Conservation (phyloP, 2,113 vertebrate species). For the Cryptomyrus ogoouensis region DNA sequence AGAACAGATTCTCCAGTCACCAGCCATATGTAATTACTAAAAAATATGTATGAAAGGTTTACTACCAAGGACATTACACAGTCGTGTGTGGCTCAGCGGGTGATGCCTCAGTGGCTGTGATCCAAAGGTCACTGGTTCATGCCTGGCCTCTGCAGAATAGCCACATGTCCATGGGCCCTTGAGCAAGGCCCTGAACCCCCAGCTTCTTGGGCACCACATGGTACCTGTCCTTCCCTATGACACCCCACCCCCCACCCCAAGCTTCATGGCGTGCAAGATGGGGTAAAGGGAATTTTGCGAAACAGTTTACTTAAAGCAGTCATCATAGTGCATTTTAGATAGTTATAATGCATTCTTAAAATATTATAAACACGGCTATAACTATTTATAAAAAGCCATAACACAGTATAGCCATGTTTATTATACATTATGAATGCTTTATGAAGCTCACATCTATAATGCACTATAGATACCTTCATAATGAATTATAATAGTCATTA, state of each 20-base stretch:
- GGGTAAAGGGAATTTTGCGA: neutral
- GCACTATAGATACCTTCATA: too few species aligned
- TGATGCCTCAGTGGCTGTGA: neutral
- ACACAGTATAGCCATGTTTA: too few species aligned
- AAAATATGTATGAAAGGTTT: neutral
- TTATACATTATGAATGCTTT: too few species aligned
- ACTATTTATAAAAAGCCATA: too few species aligned
- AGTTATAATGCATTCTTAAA: too few species aligned
- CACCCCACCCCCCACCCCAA: neutral
- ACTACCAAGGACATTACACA: neutral
- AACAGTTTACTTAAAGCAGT: too few species aligned
- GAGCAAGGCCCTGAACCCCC: neutral
- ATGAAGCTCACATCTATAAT: too few species aligned
- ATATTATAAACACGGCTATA: too few species aligned
- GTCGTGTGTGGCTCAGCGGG: neutral
- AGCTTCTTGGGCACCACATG: neutral
- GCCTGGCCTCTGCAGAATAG: too few species aligned
- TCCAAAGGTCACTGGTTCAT: neutral
- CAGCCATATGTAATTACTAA: neutral
- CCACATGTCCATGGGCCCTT: neutral
- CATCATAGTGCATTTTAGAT: neutral
- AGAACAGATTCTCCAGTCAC: slow-evolving; percentile 10
- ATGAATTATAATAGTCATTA: too few species aligned
- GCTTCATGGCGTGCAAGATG: neutral
- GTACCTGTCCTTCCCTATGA: neutral